Evolutionary conservation across 2,888 invertebrate species (phyloP), one percentile per base, ranked within the genome.

Genomic region (Axea sp.): DNA sequence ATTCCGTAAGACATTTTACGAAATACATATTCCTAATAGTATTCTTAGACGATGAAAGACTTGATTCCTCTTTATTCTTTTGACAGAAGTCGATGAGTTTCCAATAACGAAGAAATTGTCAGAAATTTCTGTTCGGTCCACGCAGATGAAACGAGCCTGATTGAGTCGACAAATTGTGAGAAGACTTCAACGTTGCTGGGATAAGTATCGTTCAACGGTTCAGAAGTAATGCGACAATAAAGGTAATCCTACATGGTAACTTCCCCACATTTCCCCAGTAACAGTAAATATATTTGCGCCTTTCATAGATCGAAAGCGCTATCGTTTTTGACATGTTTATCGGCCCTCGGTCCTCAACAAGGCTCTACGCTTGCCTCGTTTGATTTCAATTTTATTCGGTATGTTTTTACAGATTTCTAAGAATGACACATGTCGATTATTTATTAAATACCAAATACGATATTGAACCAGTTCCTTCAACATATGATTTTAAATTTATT

Each of bases 211-310:
- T 69, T 78, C 76, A 83, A 81, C 82, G 82, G 81, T 78, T 79
- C 73, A 79, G 80, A 80, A 82, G 73, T 83, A 82, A 83, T 76
- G 55, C 64, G 72, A 79, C 80, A 79, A 80, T 81, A 69, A 76
- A 7, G 75, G 77, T 75, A 76, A 60, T 55, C 59, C 47, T 43
- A 22, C 22, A 39, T 19, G 30, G 43, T 33, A 30, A 49, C 53
- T 77, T 75, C 75, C 76, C 67, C 51, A 60, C 57, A 60, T 47
- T 60, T 55, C 30, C 53, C 57, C 64, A 51, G 19, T 28, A 30
- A 49, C 43, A 78, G 79, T 79, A 77, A 78, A 80, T 76, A 79
- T 69, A 39, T 64, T 49, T 68, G 43, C 43, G 77, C 73, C 76
- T 71, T 59, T 77, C 60, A 57, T 11, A 45, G 41, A 67, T 19